Conservation (phyloP, 2,888 invertebrate species). For the Papilio gigon region DNA sequence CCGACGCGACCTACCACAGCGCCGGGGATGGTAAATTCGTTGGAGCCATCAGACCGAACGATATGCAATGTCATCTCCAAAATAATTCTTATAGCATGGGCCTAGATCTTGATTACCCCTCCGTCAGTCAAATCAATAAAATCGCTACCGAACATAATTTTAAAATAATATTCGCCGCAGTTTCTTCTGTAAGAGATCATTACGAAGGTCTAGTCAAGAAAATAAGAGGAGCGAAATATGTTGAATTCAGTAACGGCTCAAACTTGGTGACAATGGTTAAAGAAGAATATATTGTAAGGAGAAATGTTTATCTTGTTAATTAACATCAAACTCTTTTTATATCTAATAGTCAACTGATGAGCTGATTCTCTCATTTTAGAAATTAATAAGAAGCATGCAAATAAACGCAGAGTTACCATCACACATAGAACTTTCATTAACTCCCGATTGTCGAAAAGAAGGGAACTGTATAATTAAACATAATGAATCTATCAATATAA, state of each 20-base stretch:
- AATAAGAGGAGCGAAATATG: conserved; percentile 86
- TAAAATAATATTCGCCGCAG: conserved; percentile 90
- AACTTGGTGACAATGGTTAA: conserved; percentile 87
- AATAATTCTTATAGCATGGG: conserved; percentile 80
- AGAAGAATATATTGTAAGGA: conserved; percentile 85
- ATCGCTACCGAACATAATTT: conserved; percentile 86
- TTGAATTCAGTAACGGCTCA: conserved; percentile 60
- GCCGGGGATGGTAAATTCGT: conserved; percentile 89
- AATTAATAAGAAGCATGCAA: conserved; percentile 48
- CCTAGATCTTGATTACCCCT: conserved; percentile 88
- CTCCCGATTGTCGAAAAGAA: conserved; percentile 54
- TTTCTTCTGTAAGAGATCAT: conserved; percentile 57
- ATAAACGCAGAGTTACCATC: conserved; percentile 49
- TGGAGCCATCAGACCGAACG: conserved; percentile 87
- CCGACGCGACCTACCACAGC: conserved; percentile 88
- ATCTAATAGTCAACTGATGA: neutral
- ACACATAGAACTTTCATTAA: conserved; percentile 51
- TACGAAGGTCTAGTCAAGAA: conserved; percentile 82
- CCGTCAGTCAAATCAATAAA: conserved; percentile 86
- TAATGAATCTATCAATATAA: conserved; percentile 50
- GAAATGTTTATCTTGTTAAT: neutral
- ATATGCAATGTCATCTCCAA: conserved; percentile 85
- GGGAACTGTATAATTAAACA: conserved; percentile 53
- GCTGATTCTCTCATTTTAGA: conserved; percentile 50
- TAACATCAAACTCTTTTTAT: neutral